These are phyloP conservation scores for Atta cephalotes DNA, from an alignment of 1,140 invertebrate genomes.

Conservation along the genomic window DNA sequence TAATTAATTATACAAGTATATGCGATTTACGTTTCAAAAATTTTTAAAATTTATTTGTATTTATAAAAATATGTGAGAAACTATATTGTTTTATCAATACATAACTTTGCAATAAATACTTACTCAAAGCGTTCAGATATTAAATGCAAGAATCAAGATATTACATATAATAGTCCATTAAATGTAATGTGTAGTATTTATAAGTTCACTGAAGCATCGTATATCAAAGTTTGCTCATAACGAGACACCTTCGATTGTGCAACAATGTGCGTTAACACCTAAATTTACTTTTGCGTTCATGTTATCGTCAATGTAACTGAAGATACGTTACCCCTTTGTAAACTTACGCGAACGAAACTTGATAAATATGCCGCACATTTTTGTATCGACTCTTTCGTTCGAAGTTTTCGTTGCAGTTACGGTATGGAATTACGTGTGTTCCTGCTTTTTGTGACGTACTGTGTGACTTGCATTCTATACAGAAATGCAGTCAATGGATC, in stretches of 20 bases:
- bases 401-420: background rate
- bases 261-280: constrained; percentile 67
- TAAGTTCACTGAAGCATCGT: constrained; percentile 39
- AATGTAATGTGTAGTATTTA: constrained; percentile 25
- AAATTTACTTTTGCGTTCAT: constrained; percentile 77
- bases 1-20: background rate
- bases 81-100: no score
- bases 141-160: no score
- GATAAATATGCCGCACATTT: constrained; percentile 75
- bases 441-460: constrained; percentile 14
- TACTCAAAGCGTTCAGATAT: no score
- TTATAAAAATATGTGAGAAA: no score
- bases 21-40: no score
- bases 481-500: constrained; percentile 30
- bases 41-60: no score
- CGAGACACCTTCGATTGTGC: constrained; percentile 66
- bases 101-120: no score
- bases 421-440: constrained; percentile 37
- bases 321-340: constrained; percentile 73
- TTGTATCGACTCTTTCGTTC: constrained; percentile 58
- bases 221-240: constrained; percentile 40
- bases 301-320: constrained; percentile 73
- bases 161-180: no score
- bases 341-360: constrained; percentile 73
- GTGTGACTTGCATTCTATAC: constrained; percentile 16